Percentiles rank a stretch among this genome's conserved stretches.
These are phyloP conservation scores for Eupleurogrammus muticus DNA, from an alignment of 2,797 vertebrate species.

Conservation along the genomic window DNA sequence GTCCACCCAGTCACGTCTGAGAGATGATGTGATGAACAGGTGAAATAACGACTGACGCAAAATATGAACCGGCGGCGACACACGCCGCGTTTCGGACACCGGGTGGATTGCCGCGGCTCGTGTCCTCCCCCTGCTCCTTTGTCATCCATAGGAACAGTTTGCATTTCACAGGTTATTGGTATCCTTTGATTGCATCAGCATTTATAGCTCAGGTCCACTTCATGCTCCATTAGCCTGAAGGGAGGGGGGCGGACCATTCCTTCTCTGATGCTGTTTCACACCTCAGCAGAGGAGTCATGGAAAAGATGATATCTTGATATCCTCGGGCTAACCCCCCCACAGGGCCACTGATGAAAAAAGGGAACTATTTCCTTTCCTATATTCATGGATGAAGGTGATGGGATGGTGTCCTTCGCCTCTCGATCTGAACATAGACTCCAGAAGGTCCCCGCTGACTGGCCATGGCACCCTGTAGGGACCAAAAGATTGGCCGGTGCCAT, in stretches of 20 bases:
- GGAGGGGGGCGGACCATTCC: conserved; percentile 37
- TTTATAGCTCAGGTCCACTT: conserved; percentile 74
- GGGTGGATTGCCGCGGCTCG: neutral
- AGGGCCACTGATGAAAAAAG: conserved; percentile 50
- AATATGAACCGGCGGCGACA: neutral
- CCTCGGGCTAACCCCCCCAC: conserved; percentile 52
- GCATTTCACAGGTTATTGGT: conserved; percentile 82
- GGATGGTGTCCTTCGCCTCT: conserved; percentile 2
- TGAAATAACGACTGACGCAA: neutral
- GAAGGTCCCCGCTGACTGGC: neutral
- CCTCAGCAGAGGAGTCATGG: conserved; percentile 59
- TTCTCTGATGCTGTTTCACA: conserved; percentile 59
- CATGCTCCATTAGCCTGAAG: conserved; percentile 69
- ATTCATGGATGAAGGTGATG: conserved; percentile 25
- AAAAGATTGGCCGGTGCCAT: neutral
- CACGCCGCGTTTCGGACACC: neutral
- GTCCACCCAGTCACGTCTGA: neutral
- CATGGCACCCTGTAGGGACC: neutral
- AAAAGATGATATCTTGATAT: conserved; percentile 64
- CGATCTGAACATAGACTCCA: conserved; percentile 3
- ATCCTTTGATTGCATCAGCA: conserved; percentile 79
- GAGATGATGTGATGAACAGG: neutral
- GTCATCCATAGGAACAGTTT: conserved; percentile 66
- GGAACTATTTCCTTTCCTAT: conserved; percentile 23
- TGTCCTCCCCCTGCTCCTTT: conserved; percentile 23